A percentile compares a stretch with the other conserved stretches of the same genome.
These are phyloP conservation scores for Xanthostigma xanthostigma DNA, from an alignment of 2,888 invertebrate genomes.

Conservation along the genomic window DNA sequence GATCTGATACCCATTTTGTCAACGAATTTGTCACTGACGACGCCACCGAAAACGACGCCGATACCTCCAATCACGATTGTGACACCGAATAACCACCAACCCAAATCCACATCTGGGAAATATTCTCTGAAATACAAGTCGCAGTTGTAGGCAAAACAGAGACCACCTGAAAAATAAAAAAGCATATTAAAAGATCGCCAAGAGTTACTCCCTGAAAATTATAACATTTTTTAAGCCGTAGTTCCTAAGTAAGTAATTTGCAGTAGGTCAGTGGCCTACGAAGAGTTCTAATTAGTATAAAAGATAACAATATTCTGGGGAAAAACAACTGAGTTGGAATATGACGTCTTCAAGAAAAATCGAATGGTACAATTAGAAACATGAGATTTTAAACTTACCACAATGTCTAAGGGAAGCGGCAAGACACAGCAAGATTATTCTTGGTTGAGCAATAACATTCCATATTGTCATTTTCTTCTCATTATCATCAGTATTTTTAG, in stretches of 20 bases:
- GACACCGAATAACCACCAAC: slow-evolving; percentile 81
- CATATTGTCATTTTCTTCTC: slow-evolving; percentile 44
- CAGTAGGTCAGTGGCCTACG: too few species aligned
- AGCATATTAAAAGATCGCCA: not conserved
- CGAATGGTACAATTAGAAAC: too few species aligned
- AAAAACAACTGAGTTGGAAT: too few species aligned
- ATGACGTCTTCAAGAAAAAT: too few species aligned
- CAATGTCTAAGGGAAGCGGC: slow-evolving; percentile 83
- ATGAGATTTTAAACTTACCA: slow-evolving; percentile 32
- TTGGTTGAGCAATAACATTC: slow-evolving; percentile 62
- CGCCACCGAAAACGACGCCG: slow-evolving; percentile 60
- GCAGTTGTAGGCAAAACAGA: slow-evolving; percentile 84
- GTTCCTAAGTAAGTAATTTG: too few species aligned
- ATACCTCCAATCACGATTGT: slow-evolving; percentile 71
- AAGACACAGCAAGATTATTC: slow-evolving; percentile 62
- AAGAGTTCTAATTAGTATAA: too few species aligned
- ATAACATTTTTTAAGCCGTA: too few species aligned
- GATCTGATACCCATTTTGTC: slow-evolving; percentile 75
- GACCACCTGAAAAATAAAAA: slow-evolving; percentile 45
- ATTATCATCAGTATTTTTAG: slow-evolving; percentile 18
- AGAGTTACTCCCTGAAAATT: not conserved
- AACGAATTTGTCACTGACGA: slow-evolving; percentile 75
- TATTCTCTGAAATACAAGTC: slow-evolving; percentile 77
- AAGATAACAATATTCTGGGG: too few species aligned
- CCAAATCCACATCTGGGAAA: slow-evolving; percentile 78